A percentile compares a stretch with the other conserved stretches of the same genome.
Conservation (phyloP, 2,888 invertebrate species). For the Aphrophora alni region DNA sequence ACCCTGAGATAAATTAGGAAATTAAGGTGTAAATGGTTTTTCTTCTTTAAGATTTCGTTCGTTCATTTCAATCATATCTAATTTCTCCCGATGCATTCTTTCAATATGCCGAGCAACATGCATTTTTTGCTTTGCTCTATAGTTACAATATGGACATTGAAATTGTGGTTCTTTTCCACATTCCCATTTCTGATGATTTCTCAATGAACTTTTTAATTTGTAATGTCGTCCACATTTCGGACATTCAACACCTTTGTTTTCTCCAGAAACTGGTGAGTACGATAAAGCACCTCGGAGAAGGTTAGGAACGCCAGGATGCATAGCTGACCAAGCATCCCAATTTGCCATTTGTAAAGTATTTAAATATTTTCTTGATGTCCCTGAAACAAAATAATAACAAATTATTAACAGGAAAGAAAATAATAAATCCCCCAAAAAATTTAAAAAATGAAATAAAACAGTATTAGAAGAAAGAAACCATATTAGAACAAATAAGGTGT, state of each 20-base stretch:
- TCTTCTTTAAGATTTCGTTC: conserved; percentile 32
- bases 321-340: conserved; percentile 53
- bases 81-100: conserved; percentile 74
- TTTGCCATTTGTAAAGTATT: conserved; percentile 46
- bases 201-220: conserved; percentile 83
- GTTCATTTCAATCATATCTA: conserved; percentile 47
- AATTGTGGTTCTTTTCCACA: conserved; percentile 86
- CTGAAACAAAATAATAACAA: conserved; percentile 4
- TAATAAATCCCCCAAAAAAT: background rate
- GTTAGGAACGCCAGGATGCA: conserved; percentile 50
- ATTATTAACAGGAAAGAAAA: background rate
- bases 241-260: conserved; percentile 51
- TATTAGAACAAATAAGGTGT: background rate
- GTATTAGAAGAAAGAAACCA: conserved; percentile 13
- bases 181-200: conserved; percentile 86
- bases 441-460: conserved; percentile 10
- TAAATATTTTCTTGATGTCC: conserved; percentile 41
- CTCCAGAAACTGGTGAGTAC: conserved; percentile 21
- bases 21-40: background rate
- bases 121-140: conserved; percentile 84
- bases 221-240: conserved; percentile 83
- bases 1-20: background rate
- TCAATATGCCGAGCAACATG: conserved; percentile 84
- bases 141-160: conserved; percentile 83
- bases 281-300: conserved; percentile 38